Evolutionary conservation across 2,113 vertebrate genomes (phyloP).

Genomic region (Cyprichromis sp.): DNA sequence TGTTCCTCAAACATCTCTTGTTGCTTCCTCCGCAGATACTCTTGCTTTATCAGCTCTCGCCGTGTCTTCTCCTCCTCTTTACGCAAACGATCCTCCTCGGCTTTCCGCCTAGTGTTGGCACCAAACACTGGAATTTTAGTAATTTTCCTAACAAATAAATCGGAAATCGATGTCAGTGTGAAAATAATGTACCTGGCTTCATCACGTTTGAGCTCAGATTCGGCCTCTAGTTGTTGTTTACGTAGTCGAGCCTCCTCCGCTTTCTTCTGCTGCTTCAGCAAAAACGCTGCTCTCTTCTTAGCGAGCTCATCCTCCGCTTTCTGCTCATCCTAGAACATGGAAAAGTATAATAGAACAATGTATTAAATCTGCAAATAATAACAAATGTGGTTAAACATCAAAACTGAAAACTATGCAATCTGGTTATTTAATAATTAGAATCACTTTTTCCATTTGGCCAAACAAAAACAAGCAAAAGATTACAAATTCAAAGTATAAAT

Average conservation of each 20-base stretch:
- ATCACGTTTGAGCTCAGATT: slow-evolving; percentile 87
- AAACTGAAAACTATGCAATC: neutral
- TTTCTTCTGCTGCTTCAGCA: slow-evolving; percentile 95
- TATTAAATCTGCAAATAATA: neutral
- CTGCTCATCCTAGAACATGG: slow-evolving; percentile 81
- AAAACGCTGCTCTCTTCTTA: slow-evolving; percentile 89
- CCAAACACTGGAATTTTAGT: neutral
- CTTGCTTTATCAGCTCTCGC: slow-evolving; percentile 93
- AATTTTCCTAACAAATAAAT: neutral
- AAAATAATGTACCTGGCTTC: slow-evolving; percentile 78
- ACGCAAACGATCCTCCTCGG: slow-evolving; percentile 88
- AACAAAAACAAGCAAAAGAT: neutral
- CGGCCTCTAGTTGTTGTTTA: slow-evolving; percentile 87
- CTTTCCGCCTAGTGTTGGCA: slow-evolving; percentile 77
- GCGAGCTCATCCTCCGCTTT: slow-evolving; percentile 94
- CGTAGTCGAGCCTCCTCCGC: slow-evolving; percentile 87
- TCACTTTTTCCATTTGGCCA: neutral
- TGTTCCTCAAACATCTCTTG: slow-evolving; percentile 90
- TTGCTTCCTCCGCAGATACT: slow-evolving; percentile 89
- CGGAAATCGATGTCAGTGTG: fast-evolving
- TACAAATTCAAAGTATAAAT: neutral
- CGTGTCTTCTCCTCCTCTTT: slow-evolving; percentile 95
- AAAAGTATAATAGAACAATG: neutral
- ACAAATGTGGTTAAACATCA: neutral
- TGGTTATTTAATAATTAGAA: neutral